Base-by-base conservation (phyloP, 2,888 invertebrate genomes). In the Bruchidius siliquastri region DNA sequence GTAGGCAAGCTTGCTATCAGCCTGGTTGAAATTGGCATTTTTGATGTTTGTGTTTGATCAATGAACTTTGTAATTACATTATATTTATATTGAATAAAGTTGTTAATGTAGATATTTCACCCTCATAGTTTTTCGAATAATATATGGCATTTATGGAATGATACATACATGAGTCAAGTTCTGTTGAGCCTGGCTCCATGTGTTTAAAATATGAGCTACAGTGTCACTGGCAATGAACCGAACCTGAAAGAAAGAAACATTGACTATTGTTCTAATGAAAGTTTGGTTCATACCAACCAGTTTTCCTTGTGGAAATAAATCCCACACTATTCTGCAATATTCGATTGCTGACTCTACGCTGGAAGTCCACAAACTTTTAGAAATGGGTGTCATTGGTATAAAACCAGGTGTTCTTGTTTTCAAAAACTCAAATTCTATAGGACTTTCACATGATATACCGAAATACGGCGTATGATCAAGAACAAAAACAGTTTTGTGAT, bases 301-400 rank as follows among this genome's bases (percentile, higher is more conserved):
- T 89, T 96, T 96, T 75, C 94, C 94, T 75, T 91, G 91, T 0
- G 98, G 97, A 88, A 96, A 98, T n/a, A 99, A 88, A 87, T 99
- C 99, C 95, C 96, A 97, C 0, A 97, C 96, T 80, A 99, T 96
- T 22, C 99, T 91, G 81, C 97, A 96, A 84, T 98, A 99, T 86
- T 99, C 99, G 75, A 98, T 91, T 0, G 96, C 94, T 0, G 96
- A 94, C 88, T 99, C 99, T 0, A 98, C 95, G 79, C 95, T 94
- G 82, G 96, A 97, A 0, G 98, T 98, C 99, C 99, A 99, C 72
- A 99, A 85, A 0, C 96, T 94, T 87, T 99, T 99, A 76, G 92
- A 93, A 76, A 98, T 93, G 0, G 96, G 95, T 6, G 94, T 92
- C 69, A 96, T 88, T 0, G 93, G 94, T 73, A 94, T 93, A 80